Conservation (phyloP, 2,113 vertebrate genomes). For the Sminthopsis crassicaudata region DNA sequence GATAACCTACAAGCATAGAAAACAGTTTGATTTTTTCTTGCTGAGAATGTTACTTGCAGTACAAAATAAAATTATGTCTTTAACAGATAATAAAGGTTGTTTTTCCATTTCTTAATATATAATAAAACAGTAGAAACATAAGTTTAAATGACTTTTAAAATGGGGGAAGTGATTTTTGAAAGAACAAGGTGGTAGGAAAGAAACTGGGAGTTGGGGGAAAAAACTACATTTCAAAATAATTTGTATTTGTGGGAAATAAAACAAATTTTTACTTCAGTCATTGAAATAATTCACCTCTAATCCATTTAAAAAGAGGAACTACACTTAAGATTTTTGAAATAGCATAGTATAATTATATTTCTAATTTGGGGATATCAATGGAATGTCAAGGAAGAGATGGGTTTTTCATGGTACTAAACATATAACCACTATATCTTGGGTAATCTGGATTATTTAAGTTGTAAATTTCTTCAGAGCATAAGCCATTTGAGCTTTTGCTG, state of each 20-base stretch:
- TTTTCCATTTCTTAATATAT: background rate
- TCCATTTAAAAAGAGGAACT: background rate
- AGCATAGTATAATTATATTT: too few relatives aligned
- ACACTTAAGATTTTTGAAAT: background rate
- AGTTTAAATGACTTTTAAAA: background rate
- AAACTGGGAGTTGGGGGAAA: background rate
- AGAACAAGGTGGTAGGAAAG: background rate
- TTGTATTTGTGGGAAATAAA: background rate
- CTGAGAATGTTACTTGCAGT: background rate
- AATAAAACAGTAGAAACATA: background rate
- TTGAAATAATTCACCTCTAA: background rate
- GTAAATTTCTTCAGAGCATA: background rate
- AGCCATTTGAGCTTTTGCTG: background rate
- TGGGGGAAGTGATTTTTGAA: background rate
- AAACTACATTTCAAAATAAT: background rate
- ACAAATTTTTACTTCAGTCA: background rate
- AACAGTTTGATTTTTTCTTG: background rate
- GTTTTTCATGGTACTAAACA: fast-evolving
- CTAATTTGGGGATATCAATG: background rate
- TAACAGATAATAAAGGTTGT: background rate
- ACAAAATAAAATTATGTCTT: too few relatives aligned
- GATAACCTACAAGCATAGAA: background rate
- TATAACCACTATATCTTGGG: background rate
- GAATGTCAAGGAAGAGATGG: background rate
- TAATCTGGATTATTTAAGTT: background rate